Base-by-base conservation (phyloP, 1,140 invertebrate genomes). In the Pseudomyrmex concolor region DNA sequence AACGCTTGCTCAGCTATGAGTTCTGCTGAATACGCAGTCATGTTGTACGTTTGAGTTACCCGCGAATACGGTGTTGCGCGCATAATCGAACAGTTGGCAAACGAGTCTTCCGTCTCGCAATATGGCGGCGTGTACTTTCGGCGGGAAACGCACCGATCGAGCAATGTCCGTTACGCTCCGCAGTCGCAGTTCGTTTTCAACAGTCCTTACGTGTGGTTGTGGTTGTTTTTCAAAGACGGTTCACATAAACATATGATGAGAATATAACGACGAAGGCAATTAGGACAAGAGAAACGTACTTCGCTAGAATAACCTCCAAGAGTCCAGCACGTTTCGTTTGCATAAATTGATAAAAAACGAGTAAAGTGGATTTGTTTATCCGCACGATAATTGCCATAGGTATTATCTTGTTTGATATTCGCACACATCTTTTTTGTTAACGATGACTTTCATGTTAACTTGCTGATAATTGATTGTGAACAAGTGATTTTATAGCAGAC, bases 311-410 rank as follows among this genome's bases (percentile, higher is more conserved):
- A 78, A 78, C 63, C 50, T 78, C n/a, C n/a, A 57, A 45, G 17
- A 50, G n/a, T 50, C n/a, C n/a, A 5, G 13, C 5, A n/a, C 19
- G 8, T 3, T 3, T 10, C 13, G 2, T 15, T 9, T 57, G 7
- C 15, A 15, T 71, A 71, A 59, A 60, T 80, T 55, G 1, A 80
- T 62, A 71, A 54, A 5, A 66, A 13, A 4, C 15, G n/a, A 34
- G 7, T 57, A 67, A 68, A 68, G 10, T 1, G 7, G 43, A 2
- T 12, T 19, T 25, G 13, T n/a, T 80, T n/a, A 15, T 25, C 66
- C 25, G 17, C 34, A 55, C 59, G 12, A 71, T 80, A 80, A 80
- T 59, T 78, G 19, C 15, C 12, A 59, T 59, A 50, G 76, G 54
- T 60, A 57, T 22, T 71, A 71, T 71, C 54, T 1, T n/a, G 34